Percentiles rank a stretch among this genome's conserved stretches.
phyloP scores from a whole-genome alignment of 2,113 vertebrate genomes.

The Mesocricetus auratus region DNA sequence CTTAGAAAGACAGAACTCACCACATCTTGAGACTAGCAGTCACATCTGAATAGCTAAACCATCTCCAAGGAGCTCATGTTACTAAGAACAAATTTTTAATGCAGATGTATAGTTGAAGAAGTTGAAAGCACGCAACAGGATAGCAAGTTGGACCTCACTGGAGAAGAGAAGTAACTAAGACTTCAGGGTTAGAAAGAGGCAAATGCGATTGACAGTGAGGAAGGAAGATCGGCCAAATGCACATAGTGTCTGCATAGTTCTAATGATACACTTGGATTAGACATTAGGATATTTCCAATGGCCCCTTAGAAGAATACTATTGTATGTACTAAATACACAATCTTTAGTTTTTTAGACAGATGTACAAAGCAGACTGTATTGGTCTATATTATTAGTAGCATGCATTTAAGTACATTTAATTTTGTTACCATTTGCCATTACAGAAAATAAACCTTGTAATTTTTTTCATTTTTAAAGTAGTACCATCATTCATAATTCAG shows the following conservation, averaged over 20 bases:
- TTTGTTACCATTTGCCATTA: not conserved
- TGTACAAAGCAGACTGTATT: not conserved
- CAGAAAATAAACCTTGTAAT: not conserved
- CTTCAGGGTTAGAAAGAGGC: not conserved
- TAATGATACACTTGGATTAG: not conserved
- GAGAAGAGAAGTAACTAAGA: not conserved
- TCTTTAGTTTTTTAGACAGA: not conserved
- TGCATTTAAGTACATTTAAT: not conserved
- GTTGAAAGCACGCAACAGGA: not conserved
- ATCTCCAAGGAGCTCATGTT: not conserved
- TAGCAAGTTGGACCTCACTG: not conserved
- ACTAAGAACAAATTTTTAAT: not conserved
- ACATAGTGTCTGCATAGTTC: not conserved
- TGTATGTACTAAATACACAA: not conserved
- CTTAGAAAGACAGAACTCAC: not conserved
- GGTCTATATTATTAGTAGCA: not conserved
- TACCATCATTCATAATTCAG: conserved; percentile 13
- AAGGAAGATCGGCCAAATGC: not conserved
- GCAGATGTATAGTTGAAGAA: not conserved
- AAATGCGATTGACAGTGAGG: not conserved
- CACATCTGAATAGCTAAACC: not conserved
- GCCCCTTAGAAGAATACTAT: not conserved
- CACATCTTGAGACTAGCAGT: not conserved
- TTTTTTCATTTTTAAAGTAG: not conserved
- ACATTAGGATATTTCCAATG: not conserved